Base-by-base conservation (phyloP, 1,140 invertebrate genomes). In the Atta texana region DNA sequence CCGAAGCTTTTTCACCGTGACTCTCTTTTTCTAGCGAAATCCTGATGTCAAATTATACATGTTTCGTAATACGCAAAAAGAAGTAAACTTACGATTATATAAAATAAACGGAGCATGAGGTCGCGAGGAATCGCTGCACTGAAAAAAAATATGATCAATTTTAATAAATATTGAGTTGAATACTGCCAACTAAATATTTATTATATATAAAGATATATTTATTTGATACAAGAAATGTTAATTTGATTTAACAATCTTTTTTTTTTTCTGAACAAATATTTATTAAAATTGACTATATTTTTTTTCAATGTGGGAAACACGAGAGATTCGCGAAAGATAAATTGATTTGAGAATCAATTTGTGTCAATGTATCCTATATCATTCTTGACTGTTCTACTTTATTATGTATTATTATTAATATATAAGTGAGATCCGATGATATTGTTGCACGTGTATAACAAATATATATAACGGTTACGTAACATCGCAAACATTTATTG, bases 281-380 rank as follows among this genome's bases (percentile, higher is more conserved):
- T 24, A 24, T 24, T 24, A 24, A 24, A 24, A 24, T 24, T 24
- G 24, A 24, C 24, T 24, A 24, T 24, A 24, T 24, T 24, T 24
- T 24, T 24, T 24, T 24, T 24, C 24, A 31, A 31, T 31, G 28
- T 31, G 59, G n/a, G 18, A 55, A 44, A 44, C 8, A 10, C 8
- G 53, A 16, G 49, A 51, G 39, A 55, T 55, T 57, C 55, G n/a
- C 53, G 53, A 55, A 77, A 31, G 14, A 7, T 24, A 6, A 24
- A 78, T n/a, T n/a, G n/a, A n/a, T 78, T 78, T 78, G 44, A 34
- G 64, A 71, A n/a, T 39, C 57, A 6, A 34, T 34, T 6, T 34
- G 6, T 7, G 18, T 31, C 21, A 31, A n/a, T 7, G n/a, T 21
- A 21, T 55, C 18, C 8, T 31, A 5, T 71, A 39, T 12, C 8